Evolutionary conservation across 2,797 vertebrate species (phyloP).

Genomic region (Halcyon smyrnensis): DNA sequence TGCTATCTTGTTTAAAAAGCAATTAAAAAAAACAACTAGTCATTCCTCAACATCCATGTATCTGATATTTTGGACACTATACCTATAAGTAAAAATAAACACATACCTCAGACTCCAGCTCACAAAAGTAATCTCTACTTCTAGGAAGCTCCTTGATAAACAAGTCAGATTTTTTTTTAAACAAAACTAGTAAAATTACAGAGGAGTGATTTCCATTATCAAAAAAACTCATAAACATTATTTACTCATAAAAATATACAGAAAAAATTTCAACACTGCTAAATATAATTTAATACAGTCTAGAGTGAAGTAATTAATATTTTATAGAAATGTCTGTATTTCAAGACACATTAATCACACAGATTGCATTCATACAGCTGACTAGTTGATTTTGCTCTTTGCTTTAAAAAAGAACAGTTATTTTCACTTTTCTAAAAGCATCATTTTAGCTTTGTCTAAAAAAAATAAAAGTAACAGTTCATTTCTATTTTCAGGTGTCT

Average conservation of each 20-base stretch:
- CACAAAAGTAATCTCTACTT: constrained; percentile 40
- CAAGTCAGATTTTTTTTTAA: constrained; percentile 56
- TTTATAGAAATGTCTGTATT: constrained; percentile 61
- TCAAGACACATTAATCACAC: constrained; percentile 61
- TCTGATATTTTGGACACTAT: constrained; percentile 63
- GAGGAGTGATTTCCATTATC: constrained; percentile 19
- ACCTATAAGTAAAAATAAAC: constrained; percentile 62
- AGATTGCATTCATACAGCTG: constrained; percentile 20
- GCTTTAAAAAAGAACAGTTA: constrained; percentile 33
- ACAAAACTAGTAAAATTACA: constrained; percentile 27
- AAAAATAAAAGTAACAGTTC: not conserved
- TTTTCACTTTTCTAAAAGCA: constrained; percentile 3
- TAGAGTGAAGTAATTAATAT: constrained; percentile 62
- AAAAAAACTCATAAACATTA: constrained; percentile 29
- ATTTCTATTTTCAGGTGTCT: not conserved
- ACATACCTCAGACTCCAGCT: constrained; percentile 73
- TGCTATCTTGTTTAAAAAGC: constrained; percentile 11
- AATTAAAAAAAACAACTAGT: not conserved
- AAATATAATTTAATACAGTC: constrained; percentile 55
- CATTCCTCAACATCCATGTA: constrained; percentile 14
- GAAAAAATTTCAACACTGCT: constrained; percentile 24
- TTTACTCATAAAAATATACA: constrained; percentile 11
- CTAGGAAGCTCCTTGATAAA: constrained; percentile 47
- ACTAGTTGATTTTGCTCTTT: constrained; percentile 46
- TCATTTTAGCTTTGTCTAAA: constrained; percentile 29